Conservation (phyloP, 2,113 vertebrate genomes). For the Procavia capensis region DNA sequence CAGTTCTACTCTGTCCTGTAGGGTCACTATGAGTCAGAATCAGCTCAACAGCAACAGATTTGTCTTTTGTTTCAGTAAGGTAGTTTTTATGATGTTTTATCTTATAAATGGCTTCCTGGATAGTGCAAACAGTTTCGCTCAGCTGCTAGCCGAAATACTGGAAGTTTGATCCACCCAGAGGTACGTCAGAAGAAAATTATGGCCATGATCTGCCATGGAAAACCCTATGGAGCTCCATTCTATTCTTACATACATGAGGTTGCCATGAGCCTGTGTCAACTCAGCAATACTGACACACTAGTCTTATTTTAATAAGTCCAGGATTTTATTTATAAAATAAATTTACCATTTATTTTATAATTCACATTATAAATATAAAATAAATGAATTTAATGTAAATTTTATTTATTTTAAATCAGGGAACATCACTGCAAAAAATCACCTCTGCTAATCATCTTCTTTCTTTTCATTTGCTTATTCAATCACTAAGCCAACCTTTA, state of each 20-base stretch:
- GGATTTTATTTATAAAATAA: conserved; percentile 24
- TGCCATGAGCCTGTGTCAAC: no score
- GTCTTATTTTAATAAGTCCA: not conserved
- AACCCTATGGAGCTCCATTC: not conserved
- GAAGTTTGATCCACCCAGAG: not conserved
- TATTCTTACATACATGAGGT: not conserved
- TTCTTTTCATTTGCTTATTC: not conserved
- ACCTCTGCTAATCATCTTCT: not conserved
- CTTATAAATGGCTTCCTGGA: not conserved
- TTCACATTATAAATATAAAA: no score
- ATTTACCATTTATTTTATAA: no score
- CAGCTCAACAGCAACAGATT: no score
- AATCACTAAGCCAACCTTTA: not conserved
- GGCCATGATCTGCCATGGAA: not conserved
- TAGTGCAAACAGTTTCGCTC: no score
- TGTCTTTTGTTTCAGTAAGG: no score
- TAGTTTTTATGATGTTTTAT: not conserved
- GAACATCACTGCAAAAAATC: not conserved
- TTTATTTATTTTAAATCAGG: not conserved
- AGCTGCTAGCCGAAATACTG: not conserved
- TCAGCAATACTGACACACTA: not conserved
- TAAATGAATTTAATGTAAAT: no score
- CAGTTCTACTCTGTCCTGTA: no score
- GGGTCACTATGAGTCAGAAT: no score
- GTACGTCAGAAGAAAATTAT: not conserved